Percentiles rank a stretch among this genome's conserved stretches.
phyloP scores from a whole-genome alignment of 1,140 invertebrate genomes.

The Matsumurasca onukii region DNA sequence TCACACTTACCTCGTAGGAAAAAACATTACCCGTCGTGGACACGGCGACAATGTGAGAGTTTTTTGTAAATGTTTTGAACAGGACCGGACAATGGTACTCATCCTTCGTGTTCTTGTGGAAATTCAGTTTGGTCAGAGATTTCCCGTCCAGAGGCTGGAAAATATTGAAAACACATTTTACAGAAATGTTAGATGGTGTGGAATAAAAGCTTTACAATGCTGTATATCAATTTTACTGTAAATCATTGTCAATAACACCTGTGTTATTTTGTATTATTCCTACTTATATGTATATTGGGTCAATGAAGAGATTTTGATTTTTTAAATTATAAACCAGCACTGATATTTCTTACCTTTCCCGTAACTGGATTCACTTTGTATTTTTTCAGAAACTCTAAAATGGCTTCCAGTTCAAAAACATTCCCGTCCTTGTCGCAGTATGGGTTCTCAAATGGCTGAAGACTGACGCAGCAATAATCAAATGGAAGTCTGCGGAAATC shows the following conservation, averaged over 20 bases:
- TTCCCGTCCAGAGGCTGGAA: slow-evolving; percentile 77
- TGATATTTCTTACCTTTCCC: slow-evolving; percentile 76
- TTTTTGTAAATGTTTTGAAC: slow-evolving; percentile 94
- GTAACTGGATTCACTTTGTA: slow-evolving; percentile 94
- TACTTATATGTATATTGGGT: too few species aligned
- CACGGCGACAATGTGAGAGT: slow-evolving; percentile 92
- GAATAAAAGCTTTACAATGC: too few species aligned
- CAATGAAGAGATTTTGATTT: too few species aligned
- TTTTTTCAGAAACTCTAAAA: slow-evolving; percentile 89
- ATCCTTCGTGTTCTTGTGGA: slow-evolving; percentile 82
- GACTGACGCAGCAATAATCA: slow-evolving; percentile 89
- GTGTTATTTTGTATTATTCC: too few species aligned
- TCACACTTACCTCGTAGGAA: slow-evolving; percentile 82
- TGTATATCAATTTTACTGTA: too few species aligned
- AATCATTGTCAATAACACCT: too few species aligned
- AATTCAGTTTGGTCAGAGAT: slow-evolving; percentile 85
- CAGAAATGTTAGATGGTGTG: too few species aligned
- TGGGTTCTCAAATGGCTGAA: slow-evolving; percentile 91
- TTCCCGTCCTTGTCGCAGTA: slow-evolving; percentile 88
- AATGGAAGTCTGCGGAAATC: slow-evolving; percentile 91
- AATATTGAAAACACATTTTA: too few species aligned
- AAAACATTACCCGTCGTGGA: slow-evolving; percentile 95
- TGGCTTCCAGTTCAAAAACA: slow-evolving; percentile 84
- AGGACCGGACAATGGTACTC: slow-evolving; percentile 94
- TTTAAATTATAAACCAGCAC: too few species aligned